These are phyloP conservation scores for Drosophila punjabiensis DNA, from an alignment of 1,140 invertebrate species.

Conservation along the genomic window DNA sequence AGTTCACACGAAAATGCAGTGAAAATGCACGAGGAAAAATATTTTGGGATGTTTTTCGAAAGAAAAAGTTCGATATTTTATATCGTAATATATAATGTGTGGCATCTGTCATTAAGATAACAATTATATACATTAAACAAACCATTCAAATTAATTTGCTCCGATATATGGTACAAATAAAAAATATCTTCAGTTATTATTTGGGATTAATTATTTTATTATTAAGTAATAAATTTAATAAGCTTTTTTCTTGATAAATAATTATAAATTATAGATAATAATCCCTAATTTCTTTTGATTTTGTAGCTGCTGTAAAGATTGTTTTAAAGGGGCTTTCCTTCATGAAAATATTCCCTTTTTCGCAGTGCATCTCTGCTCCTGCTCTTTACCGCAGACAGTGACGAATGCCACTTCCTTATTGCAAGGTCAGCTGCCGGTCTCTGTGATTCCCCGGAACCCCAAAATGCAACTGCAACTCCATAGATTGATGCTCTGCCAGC, in stretches of 20 bases:
- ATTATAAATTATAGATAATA: no score
- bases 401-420: conserved; percentile 80
- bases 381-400: conserved; percentile 55
- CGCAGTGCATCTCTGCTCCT: conserved; percentile 11
- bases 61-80: not conserved
- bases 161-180: no score
- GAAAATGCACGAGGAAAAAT: not conserved
- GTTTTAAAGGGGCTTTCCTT: not conserved
- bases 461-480: conserved; percentile 34
- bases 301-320: not conserved
- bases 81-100: no score
- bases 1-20: conserved; percentile 10
- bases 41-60: not conserved
- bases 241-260: no score
- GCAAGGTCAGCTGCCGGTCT: conserved; percentile 67
- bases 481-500: conserved; percentile 81
- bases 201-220: no score
- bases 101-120: no score
- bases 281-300: not conserved
- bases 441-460: conserved; percentile 2
- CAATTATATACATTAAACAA: no score
- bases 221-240: no score
- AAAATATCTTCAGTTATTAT: no score
- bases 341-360: not conserved
- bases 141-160: no score